A percentile compares a stretch with the other conserved stretches of the same genome.
Evolutionary conservation across 2,888 invertebrate genomes (phyloP).

Genomic region (Drosophila koepferae): DNA sequence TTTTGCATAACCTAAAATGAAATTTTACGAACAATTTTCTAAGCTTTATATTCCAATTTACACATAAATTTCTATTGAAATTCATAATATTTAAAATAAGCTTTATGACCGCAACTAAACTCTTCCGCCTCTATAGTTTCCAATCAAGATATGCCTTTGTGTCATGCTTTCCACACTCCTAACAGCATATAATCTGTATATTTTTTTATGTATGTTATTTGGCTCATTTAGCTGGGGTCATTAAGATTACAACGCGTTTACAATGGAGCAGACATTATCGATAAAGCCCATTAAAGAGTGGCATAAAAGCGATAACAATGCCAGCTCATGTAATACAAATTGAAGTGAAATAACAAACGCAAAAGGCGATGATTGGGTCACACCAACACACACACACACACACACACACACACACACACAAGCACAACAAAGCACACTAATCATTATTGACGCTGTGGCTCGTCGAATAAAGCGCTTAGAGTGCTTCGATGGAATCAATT

Average conservation of each 20-base stretch:
- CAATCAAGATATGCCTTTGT: constrained; percentile 3
- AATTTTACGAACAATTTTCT: too few species aligned
- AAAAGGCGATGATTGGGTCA: background rate
- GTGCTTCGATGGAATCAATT: constrained; percentile 72
- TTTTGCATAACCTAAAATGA: too few species aligned
- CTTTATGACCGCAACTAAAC: constrained; percentile 7
- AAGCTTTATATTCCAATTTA: too few species aligned
- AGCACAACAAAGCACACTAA: constrained; percentile 40
- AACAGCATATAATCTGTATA: background rate
- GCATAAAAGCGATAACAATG: constrained; percentile 64
- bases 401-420: background rate
- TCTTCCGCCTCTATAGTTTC: background rate
- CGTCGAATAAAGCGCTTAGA: constrained; percentile 62
- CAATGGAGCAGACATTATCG: constrained; percentile 62
- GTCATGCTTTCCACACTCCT: constrained; percentile 10
- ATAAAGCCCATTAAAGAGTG: constrained; percentile 60
- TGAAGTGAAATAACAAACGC: constrained; percentile 42
- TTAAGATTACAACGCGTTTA: constrained; percentile 52
- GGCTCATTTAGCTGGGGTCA: constrained; percentile 43
- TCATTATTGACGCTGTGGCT: constrained; percentile 50
- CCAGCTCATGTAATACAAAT: constrained; percentile 52
- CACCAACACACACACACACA: background rate
- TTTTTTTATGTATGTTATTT: constrained; percentile 25
- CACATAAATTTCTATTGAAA: background rate
- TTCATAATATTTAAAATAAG: constrained; percentile 6